Base-by-base conservation (phyloP, 2,888 invertebrate species). In the Eupelmus urozonus region DNA sequence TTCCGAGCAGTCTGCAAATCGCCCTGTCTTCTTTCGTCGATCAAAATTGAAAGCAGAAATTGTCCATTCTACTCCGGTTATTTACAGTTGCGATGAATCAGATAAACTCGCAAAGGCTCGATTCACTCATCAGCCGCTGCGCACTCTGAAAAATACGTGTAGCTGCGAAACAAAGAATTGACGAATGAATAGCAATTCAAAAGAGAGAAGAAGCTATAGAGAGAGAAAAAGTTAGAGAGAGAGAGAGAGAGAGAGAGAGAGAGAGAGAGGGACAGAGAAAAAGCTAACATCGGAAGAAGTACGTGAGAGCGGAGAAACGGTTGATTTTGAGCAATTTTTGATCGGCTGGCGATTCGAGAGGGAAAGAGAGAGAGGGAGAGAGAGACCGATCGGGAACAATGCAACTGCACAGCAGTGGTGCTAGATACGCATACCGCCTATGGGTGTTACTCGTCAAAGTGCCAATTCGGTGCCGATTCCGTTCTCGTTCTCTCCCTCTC, bases 381-480 rank as follows among this genome's bases (percentile, higher is more conserved):
- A 25, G 20, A 25, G 67, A 23, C 23, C 16, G 53, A 18, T 20
- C 4, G 23, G 11, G 45, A 2, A 13, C 45, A 11, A 34, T 40
- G 67, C 57, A 73, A 73, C 65, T 18, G 42, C n/a, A n/a, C n/a
- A n/a, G 34, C 57, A 25, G 40, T 20, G 20, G 40, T 11, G 7
- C 20, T 53, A 49, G 1, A 23, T 20, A 20, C 60, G 16, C 9
- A 45, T 42, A 20, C n/a, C 18, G 57, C 16, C 75, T 53, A 69
- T 76, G 62, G 76, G 69, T 70, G 76, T 70, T 70, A 66, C 51
- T 16, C 20, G 18, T 11, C 16, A 45, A 27, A 63, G 74, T 60
- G 49, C 53, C 63, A 72, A 72, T 63, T 63, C 40, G 20, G n/a
- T 16, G 42, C 27, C 29, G 55, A 57, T 57, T 65, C 29, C 29